phyloP scores from a whole-genome alignment of 1,140 invertebrate genomes.

The Brachionus paranguensis region DNA sequence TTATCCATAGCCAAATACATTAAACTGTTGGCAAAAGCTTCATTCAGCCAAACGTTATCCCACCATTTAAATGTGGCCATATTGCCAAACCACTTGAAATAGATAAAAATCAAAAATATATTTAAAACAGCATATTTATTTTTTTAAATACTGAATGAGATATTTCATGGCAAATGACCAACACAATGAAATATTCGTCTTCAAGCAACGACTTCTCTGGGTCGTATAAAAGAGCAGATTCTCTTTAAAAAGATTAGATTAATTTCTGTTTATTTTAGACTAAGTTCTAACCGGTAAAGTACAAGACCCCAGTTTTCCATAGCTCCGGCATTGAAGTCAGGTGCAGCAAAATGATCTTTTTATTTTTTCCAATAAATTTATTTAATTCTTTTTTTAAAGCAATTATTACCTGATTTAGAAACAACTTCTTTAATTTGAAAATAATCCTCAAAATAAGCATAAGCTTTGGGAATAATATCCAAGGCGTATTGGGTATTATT shows the following conservation, averaged over 20 bases:
- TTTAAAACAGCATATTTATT: neutral
- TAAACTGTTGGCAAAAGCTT: conserved; percentile 56
- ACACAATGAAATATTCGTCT: conserved; percentile 49
- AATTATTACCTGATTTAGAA: conserved; percentile 6
- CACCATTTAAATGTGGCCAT: conserved; percentile 58
- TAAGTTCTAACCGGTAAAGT: conserved; percentile 46
- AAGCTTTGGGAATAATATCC: conserved; percentile 23
- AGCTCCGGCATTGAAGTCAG: conserved; percentile 57
- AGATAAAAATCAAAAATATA: conserved; percentile 28
- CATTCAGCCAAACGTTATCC: conserved; percentile 58
- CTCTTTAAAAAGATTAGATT: conserved; percentile 25
- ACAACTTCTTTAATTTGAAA: conserved; percentile 38
- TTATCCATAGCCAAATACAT: conserved; percentile 53
- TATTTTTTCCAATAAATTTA: neutral
- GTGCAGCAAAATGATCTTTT: conserved; percentile 57
- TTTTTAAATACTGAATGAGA: conserved; percentile 45
- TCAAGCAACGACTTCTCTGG: conserved; percentile 47
- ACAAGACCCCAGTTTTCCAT: conserved; percentile 58
- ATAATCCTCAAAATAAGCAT: conserved; percentile 21
- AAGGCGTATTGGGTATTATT: conserved; percentile 50
- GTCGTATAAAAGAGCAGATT: conserved; percentile 52
- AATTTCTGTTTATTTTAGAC: neutral
- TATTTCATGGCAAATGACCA: conserved; percentile 52
- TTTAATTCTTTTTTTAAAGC: too few relatives aligned
- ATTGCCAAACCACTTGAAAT: conserved; percentile 56